Evolutionary conservation across 2,113 vertebrate genomes (phyloP), one percentile per base, ranked within the genome.

Genomic region (Aegithalos caudatus): DNA sequence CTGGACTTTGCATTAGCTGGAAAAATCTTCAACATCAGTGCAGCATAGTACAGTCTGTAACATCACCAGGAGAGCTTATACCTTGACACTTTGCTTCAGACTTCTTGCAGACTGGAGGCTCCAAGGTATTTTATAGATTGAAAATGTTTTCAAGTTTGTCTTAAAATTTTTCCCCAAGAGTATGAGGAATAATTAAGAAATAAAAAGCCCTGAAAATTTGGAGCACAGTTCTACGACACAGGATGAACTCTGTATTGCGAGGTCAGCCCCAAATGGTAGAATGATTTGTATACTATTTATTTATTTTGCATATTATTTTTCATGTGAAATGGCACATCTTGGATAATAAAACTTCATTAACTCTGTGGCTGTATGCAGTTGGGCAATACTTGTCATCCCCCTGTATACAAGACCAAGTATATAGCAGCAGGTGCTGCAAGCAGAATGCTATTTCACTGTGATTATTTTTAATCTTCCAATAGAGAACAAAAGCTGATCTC

Each of bases 381-480:
- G 3, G 38, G 38, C 33, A 73, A 58, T 51, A 58, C 15, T 70
- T 66, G 7, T 38, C 67, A 77, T 54, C 14, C 17, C 23, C 20
- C 42, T 54, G 19, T 7, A 62, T n/a, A 58, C n/a, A 69, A 81
- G 38, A 74, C 56, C 50, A 80, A 92, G 62, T 37, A 62, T 3
- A 2, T 4, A 85, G 60, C 47, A 92, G 60, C 60, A 90, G 67
- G 76, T 90, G 61, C 79, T 80, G 25, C 25, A 58, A 81, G 54
- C 54, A 77, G 40, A 73, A 60, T 60, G 37, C 24, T 81, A 77
- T 66, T 88, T 91, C 62, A 80, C 54, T 21, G 15, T 3, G 3
- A 69, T 92, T 94, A 70, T 91, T 87, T 77, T 92, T 84, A 74
- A 83, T 90, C 76, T 88, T 92, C 50, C 72, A 83, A 35, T 27